A percentile compares a stretch with the other conserved stretches of the same genome.
Evolutionary conservation across 1,140 invertebrate genomes (phyloP).

Genomic region (Scaptodrosophila lebanonensis): DNA sequence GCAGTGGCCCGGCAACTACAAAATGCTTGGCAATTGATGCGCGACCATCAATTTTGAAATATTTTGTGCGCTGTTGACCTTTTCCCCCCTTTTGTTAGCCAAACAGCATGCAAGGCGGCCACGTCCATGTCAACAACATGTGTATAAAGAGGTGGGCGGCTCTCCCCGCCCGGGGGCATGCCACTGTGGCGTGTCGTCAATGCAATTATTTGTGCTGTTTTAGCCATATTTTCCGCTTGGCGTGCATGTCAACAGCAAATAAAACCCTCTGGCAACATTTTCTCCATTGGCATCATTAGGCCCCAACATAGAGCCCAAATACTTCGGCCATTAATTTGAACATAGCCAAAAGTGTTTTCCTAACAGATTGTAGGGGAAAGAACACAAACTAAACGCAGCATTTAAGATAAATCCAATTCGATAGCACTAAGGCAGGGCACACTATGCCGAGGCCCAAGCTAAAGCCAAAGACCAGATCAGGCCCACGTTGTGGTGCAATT

Average conservation of each 20-base stretch:
- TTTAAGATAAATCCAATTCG: conserved; percentile 70
- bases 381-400: conserved; percentile 60
- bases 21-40: too few relatives aligned
- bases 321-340: conserved; percentile 63
- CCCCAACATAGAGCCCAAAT: too few relatives aligned
- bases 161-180: not conserved
- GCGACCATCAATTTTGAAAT: conserved; percentile 21
- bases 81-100: conserved; percentile 35
- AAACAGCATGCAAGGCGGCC: conserved; percentile 42
- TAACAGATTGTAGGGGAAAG: conserved; percentile 20
- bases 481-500: conserved; percentile 8
- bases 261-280: conserved; percentile 58
- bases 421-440: conserved; percentile 34
- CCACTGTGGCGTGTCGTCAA: conserved; percentile 52
- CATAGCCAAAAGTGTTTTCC: conserved; percentile 62
- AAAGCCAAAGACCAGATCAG: not conserved
- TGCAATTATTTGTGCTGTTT: conserved; percentile 71
- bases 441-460: not conserved
- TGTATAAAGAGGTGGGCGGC: conserved; percentile 2
- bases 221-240: conserved; percentile 15
- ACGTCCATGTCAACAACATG: conserved; percentile 27
- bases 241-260: conserved; percentile 60
- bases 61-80: conserved; percentile 58
- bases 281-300: conserved; percentile 55
- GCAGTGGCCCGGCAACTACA: too few relatives aligned